Percentiles rank a stretch among this genome's conserved stretches.
These are phyloP conservation scores for Vimba vimba DNA, from an alignment of 2,113 vertebrate species.

Conservation along the genomic window DNA sequence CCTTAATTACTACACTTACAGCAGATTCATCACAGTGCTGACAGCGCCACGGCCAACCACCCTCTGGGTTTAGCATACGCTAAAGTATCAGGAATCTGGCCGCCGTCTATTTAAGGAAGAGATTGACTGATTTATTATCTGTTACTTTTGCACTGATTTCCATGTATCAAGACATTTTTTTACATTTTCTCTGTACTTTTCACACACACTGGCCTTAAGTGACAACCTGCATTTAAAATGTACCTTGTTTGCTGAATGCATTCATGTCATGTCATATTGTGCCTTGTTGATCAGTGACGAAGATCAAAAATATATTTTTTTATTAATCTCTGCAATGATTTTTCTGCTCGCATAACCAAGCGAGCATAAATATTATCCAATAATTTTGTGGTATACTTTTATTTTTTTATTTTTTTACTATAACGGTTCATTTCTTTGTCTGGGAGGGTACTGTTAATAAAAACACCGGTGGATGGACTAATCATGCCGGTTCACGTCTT, in stretches of 20 bases:
- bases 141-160: not conserved
- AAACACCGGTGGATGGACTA: too few relatives aligned
- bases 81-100: conserved; percentile 5
- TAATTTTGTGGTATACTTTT: too few relatives aligned
- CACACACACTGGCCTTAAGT: not conserved
- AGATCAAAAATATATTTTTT: not conserved
- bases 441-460: too few relatives aligned
- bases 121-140: conserved; percentile 18
- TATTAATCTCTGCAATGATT: not conserved
- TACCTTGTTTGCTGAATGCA: not conserved
- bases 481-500: too few relatives aligned
- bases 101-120: not conserved
- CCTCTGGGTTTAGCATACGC: conserved; percentile 17
- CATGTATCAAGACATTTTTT: not conserved
- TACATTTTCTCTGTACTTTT: not conserved
- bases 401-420: too few relatives aligned
- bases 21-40: conserved; percentile 32
- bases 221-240: not conserved
- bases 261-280: not conserved
- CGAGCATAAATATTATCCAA: not conserved
- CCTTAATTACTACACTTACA: conserved; percentile 56
- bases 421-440: too few relatives aligned
- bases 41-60: conserved; percentile 9
- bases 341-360: not conserved
- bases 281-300: not conserved